Evolutionary conservation across 2,113 vertebrate genomes (phyloP).

Genomic region (Arenaria interpres): DNA sequence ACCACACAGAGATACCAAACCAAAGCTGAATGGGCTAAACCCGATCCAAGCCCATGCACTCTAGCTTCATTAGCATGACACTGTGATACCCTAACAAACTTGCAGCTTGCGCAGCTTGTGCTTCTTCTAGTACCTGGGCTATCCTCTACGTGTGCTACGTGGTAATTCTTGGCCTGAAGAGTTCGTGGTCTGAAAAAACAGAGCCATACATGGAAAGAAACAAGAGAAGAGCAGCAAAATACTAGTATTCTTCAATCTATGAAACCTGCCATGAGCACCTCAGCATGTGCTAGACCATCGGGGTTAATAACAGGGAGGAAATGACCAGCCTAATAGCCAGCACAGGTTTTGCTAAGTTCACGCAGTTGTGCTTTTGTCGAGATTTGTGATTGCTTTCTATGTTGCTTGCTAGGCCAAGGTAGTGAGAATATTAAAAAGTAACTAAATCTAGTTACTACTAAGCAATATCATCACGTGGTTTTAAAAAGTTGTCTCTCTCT

Average conservation of each 20-base stretch:
- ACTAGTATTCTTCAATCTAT: not conserved
- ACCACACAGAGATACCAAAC: not conserved
- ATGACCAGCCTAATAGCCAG: not conserved
- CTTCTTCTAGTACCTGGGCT: not conserved
- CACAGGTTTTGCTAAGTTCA: not conserved
- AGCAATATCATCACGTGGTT: not conserved
- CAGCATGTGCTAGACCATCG: not conserved
- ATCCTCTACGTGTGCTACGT: accelerated
- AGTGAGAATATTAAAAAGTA: not conserved
- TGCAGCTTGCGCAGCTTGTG: not conserved
- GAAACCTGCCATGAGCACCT: not conserved
- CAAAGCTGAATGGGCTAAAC: not conserved
- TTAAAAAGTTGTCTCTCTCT: not conserved
- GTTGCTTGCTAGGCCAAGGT: not conserved
- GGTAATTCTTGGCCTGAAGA: not conserved
- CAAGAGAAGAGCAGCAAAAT: not conserved
- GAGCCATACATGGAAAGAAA: not conserved
- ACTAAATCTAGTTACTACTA: not conserved
- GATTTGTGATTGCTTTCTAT: not conserved
- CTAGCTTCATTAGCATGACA: not conserved
- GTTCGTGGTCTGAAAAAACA: not conserved
- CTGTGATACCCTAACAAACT: not conserved
- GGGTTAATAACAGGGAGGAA: not conserved
- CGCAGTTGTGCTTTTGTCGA: not conserved
- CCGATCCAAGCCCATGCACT: not conserved